Evolutionary conservation across 2,113 vertebrate genomes (phyloP).

Genomic region (Barnardius zonarius): DNA sequence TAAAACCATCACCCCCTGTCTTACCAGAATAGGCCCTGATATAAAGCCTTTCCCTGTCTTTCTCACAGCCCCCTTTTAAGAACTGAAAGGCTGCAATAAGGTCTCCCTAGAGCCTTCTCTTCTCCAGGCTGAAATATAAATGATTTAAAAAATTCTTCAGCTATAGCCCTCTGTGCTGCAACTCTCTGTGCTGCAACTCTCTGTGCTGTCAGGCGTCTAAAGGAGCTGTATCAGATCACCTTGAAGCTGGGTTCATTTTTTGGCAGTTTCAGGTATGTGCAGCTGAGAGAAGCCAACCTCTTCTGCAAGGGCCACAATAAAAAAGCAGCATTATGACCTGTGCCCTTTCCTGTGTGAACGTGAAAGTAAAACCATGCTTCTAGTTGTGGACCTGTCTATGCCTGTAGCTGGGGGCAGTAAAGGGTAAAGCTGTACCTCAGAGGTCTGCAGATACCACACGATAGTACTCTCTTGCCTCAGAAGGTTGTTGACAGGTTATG

Average conservation of each 20-base stretch:
- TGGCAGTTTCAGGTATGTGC: background rate
- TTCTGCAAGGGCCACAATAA: background rate
- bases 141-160: background rate
- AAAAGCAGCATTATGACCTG: background rate
- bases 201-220: rapidly evolving
- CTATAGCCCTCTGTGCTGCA: background rate
- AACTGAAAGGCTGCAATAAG: background rate
- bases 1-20: background rate
- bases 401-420: background rate
- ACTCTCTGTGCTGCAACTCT: background rate
- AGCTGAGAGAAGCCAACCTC: background rate
- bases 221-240: background rate
- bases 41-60: background rate
- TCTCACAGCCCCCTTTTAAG: background rate
- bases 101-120: background rate
- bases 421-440: background rate
- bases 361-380: background rate
- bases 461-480: background rate
- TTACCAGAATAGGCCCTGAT: background rate
- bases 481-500: slow-evolving; percentile 36
- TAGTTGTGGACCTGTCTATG: background rate
- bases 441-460: background rate
- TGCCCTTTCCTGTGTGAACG: background rate
- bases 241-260: rapidly evolving
- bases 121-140: background rate